Conservation (phyloP, 2,797 vertebrate genomes). For the Fringilla coelebs region DNA sequence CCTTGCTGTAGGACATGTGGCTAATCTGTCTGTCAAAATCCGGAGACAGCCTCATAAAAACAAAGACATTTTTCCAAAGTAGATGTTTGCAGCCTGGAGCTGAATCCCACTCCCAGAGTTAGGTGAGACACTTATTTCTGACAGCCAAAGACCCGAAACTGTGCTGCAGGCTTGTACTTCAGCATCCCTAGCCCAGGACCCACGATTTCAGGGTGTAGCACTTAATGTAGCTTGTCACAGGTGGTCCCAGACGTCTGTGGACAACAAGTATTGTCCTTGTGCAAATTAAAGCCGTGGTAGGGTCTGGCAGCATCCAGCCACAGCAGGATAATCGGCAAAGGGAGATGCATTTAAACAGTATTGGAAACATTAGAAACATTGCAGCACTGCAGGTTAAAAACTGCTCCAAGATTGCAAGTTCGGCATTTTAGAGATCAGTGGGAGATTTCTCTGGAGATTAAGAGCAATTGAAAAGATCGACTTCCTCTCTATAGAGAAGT, state of each 20-base stretch:
- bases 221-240: neutral
- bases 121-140: neutral
- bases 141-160: neutral
- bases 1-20: neutral
- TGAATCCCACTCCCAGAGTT: neutral
- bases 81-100: neutral
- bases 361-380: conserved; percentile 24
- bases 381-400: conserved; percentile 29
- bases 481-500: conserved; percentile 56
- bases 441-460: conserved; percentile 64
- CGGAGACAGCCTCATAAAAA: fast-evolving
- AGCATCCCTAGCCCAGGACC: neutral
- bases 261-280: neutral
- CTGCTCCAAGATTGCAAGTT: conserved; percentile 52
- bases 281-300: neutral
- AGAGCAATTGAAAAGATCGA: conserved; percentile 65
- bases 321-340: neutral
- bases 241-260: neutral
- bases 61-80: neutral
- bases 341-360: conserved; percentile 15
- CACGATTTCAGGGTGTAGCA: fast-evolving
- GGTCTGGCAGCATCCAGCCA: neutral
- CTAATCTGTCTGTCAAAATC: neutral
- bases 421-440: conserved; percentile 59
- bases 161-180: neutral